These are phyloP conservation scores for Aegithalos caudatus DNA, from an alignment of 2,113 vertebrate species.

Conservation along the genomic window DNA sequence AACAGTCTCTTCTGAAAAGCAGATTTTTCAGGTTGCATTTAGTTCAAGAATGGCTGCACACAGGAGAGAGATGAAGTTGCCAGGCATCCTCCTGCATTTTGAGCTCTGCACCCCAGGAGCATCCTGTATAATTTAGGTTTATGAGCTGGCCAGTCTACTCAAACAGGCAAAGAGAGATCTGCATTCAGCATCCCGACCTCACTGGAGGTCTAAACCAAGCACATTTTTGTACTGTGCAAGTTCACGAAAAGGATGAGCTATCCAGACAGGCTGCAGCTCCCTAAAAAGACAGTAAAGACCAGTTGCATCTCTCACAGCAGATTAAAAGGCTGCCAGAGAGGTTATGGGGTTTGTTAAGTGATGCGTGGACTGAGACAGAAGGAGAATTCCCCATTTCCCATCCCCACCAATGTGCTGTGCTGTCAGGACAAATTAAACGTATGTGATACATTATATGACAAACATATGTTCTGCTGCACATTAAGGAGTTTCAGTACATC, in stretches of 20 bases:
- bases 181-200: background rate
- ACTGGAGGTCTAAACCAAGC: background rate
- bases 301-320: background rate
- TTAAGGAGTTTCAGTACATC: background rate
- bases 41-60: background rate
- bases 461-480: background rate
- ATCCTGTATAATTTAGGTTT: background rate
- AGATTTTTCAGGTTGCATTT: background rate
- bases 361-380: background rate
- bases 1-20: background rate
- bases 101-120: background rate
- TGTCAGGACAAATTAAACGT: background rate
- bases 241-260: background rate
- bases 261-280: background rate
- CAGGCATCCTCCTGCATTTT: background rate
- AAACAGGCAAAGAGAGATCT: background rate
- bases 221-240: background rate
- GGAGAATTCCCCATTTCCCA: background rate
- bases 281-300: background rate
- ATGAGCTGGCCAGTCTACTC: background rate
- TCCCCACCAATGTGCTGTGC: background rate
- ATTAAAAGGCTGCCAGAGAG: background rate
- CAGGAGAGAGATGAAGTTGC: background rate
- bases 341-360: background rate
- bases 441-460: background rate